phyloP scores from a whole-genome alignment of 2,113 vertebrate genomes.

The Stigmatopora argus region DNA sequence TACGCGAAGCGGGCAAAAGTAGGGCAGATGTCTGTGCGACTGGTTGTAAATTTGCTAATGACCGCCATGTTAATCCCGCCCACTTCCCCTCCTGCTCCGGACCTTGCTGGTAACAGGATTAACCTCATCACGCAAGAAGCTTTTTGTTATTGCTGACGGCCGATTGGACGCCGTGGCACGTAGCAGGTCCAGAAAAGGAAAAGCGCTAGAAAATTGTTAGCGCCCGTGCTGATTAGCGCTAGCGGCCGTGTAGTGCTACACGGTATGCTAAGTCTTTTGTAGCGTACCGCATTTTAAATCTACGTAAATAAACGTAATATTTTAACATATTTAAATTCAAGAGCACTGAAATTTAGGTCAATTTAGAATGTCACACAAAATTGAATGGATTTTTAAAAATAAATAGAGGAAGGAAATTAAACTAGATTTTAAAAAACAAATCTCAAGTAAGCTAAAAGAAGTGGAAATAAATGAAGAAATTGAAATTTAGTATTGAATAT shows the following conservation, averaged over 20 bases:
- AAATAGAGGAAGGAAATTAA: too few species aligned
- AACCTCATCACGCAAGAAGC: slow-evolving; percentile 34
- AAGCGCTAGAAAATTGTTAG: neutral
- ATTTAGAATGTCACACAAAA: too few species aligned
- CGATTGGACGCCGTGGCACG: slow-evolving; percentile 22
- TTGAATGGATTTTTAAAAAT: too few species aligned
- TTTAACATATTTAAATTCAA: too few species aligned
- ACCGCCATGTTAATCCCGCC: slow-evolving; percentile 75
- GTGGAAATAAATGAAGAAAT: too few species aligned
- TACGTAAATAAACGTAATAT: too few species aligned
- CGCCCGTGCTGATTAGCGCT: neutral
- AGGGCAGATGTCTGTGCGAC: slow-evolving; percentile 86
- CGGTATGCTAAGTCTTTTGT: too few species aligned
- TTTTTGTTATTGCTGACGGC: slow-evolving; percentile 38
- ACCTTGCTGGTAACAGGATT: slow-evolving; percentile 80
- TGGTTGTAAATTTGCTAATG: slow-evolving; percentile 80
- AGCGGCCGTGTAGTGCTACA: neutral
- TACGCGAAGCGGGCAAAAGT: slow-evolving; percentile 74
- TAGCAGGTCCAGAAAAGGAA: neutral
- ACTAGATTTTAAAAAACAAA: too few species aligned
- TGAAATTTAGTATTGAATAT: too few species aligned
- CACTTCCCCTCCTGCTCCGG: neutral
- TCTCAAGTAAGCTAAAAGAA: too few species aligned
- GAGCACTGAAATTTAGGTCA: too few species aligned
- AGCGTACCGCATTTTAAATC: too few species aligned